Conservation (phyloP, 2,113 vertebrate genomes). For the Chelonoidis abingdonii region DNA sequence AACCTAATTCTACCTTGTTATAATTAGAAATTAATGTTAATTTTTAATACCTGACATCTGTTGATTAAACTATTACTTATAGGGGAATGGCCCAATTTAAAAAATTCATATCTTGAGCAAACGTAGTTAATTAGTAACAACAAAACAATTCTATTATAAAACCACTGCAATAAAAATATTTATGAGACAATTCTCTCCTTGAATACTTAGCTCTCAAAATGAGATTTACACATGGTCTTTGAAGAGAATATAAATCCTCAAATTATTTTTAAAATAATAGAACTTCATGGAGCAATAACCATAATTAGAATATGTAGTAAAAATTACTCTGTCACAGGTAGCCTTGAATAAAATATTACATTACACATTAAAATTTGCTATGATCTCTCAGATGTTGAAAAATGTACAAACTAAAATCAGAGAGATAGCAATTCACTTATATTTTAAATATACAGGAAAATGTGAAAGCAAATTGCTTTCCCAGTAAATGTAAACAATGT, state of each 20-base stretch:
- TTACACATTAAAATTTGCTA: not conserved
- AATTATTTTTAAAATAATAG: not conserved
- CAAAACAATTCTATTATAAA: not conserved
- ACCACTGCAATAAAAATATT: not conserved
- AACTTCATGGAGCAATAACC: not conserved
- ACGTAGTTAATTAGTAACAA: constrained; percentile 1
- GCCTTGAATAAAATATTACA: not conserved
- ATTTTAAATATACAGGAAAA: not conserved
- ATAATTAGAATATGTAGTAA: not conserved
- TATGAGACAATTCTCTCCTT: not conserved
- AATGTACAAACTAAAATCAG: not conserved
- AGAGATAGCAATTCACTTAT: not conserved
- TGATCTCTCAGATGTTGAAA: not conserved
- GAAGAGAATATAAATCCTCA: not conserved
- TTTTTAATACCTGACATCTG: not conserved
- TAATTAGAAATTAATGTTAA: not conserved
- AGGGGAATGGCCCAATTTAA: not conserved
- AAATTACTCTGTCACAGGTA: not conserved
- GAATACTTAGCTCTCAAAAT: not conserved
- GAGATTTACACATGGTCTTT: not conserved
- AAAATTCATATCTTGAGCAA: not conserved
- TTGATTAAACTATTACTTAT: not conserved
- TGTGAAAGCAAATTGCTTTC: not conserved
- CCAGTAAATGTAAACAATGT: not conserved
- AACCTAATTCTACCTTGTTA: not conserved